Percentiles rank a stretch among this genome's conserved stretches.
Evolutionary conservation across 1,140 invertebrate species (phyloP).

Genomic region (Arion vulgaris): DNA sequence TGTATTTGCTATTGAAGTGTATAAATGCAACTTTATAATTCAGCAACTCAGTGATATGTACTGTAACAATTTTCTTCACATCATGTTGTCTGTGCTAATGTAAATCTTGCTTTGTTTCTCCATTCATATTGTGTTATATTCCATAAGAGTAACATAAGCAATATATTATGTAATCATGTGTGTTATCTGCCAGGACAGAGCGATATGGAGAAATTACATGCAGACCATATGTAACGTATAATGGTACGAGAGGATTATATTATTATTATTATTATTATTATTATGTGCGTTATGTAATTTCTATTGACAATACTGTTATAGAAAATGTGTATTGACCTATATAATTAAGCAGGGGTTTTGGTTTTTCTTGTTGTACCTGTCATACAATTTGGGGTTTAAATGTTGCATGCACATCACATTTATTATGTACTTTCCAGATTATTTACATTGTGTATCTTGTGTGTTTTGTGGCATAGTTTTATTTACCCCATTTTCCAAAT

Average conservation of each 20-base stretch:
- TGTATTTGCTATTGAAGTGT: background rate
- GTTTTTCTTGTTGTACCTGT: background rate
- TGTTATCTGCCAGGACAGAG: too few species aligned
- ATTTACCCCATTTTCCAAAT: too few species aligned
- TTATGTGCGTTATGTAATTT: background rate
- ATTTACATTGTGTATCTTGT: too few species aligned
- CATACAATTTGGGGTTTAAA: background rate
- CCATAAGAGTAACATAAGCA: background rate
- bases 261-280: background rate
- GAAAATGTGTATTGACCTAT: background rate
- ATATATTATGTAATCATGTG: too few species aligned
- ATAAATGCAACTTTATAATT: background rate
- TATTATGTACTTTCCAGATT: background rate
- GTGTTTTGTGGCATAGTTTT: too few species aligned
- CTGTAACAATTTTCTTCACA: background rate
- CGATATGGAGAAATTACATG: too few species aligned
- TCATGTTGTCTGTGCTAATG: background rate
- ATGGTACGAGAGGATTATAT: too few species aligned
- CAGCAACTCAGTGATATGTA: background rate
- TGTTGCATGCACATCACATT: background rate
- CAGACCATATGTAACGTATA: too few species aligned
- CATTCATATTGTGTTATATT: background rate
- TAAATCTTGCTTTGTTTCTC: background rate
- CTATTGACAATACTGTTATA: background rate
- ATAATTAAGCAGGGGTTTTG: background rate